Conservation (phyloP, 2,113 vertebrate genomes). For the Astatotilapia flaviijosephi region DNA sequence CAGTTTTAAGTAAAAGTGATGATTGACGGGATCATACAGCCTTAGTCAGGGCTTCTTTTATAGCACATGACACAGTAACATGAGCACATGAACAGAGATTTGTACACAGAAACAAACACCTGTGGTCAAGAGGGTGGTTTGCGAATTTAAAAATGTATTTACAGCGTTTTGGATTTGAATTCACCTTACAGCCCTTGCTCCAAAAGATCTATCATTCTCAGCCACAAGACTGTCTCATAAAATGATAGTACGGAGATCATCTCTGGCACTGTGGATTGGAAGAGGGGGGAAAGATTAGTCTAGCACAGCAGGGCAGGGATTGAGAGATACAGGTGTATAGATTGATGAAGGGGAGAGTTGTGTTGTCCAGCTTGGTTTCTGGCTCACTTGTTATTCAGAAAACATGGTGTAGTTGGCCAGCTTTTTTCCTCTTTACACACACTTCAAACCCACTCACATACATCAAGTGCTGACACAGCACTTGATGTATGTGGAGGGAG, state of each 20-base stretch:
- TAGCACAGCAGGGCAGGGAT: background rate
- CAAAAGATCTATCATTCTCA: background rate
- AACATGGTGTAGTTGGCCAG: conserved; percentile 6
- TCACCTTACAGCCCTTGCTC: background rate
- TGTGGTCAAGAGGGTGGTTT: background rate
- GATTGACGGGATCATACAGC: background rate
- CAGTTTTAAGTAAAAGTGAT: background rate
- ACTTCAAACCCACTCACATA: background rate
- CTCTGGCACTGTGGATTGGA: background rate
- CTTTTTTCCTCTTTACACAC: background rate
- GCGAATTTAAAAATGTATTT: background rate
- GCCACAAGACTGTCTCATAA: background rate
- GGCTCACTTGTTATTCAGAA: background rate
- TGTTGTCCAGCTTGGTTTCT: conserved; percentile 3
- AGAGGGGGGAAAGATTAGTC: background rate
- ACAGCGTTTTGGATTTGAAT: background rate
- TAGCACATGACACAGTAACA: background rate
- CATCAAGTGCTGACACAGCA: background rate
- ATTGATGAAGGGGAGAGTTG: conserved; percentile 15
- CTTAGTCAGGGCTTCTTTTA: background rate
- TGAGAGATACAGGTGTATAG: conserved; percentile 24
- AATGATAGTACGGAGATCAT: background rate
- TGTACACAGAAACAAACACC: background rate
- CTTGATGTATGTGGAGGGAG: no score
- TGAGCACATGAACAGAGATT: background rate